phyloP scores from a whole-genome alignment of 2,113 vertebrate genomes.

The Natator depressus region DNA sequence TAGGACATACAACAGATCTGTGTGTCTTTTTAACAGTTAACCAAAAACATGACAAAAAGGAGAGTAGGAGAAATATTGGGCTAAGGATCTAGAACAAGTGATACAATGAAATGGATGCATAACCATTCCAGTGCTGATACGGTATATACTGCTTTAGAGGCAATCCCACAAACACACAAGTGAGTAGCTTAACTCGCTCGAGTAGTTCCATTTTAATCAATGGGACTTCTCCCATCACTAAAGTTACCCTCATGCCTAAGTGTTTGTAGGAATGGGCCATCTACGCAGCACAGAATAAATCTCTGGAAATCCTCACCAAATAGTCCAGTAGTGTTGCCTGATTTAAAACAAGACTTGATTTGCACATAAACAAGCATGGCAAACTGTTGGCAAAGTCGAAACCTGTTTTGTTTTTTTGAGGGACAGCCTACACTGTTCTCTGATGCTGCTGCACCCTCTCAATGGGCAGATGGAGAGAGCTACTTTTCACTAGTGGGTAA shows the following conservation, averaged over 20 bases:
- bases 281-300: not conserved
- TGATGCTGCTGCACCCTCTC: not conserved
- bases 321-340: not conserved
- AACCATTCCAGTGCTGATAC: not conserved
- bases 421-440: not conserved
- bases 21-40: not conserved
- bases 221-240: slow-evolving; percentile 5
- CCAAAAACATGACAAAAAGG: not conserved
- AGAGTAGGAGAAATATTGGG: not conserved
- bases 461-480: not conserved
- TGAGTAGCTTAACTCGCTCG: not conserved
- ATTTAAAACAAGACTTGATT: slow-evolving; percentile 15
- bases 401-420: not conserved
- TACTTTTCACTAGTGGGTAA: not conserved
- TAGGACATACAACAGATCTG: not conserved
- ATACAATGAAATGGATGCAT: not conserved
- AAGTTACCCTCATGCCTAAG: not conserved
- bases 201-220: not conserved
- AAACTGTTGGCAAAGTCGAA: not conserved
- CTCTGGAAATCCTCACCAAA: not conserved
- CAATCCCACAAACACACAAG: not conserved
- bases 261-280: not conserved
- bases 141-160: not conserved
- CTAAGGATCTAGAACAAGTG: not conserved
- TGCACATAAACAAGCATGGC: not conserved